Percentiles rank a stretch among this genome's conserved stretches.
Evolutionary conservation across 2,888 invertebrate genomes (phyloP).

Genomic region (Tachina fera): DNA sequence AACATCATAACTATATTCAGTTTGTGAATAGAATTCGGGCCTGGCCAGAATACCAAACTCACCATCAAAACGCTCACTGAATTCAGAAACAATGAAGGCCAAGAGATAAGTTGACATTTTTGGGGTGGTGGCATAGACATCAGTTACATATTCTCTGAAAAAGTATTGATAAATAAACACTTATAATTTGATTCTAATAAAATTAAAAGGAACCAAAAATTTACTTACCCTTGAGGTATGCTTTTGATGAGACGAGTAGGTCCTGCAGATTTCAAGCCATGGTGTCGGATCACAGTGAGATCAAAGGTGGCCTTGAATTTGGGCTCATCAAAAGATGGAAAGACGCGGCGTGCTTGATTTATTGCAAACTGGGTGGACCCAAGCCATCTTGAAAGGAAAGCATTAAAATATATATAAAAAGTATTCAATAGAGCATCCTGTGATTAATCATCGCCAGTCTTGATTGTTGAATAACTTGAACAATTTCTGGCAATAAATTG

Average conservation of each 20-base stretch:
- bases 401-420: too few species aligned
- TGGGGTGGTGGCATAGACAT: conserved; percentile 82
- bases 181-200: background rate
- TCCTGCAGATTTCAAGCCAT: conserved; percentile 77
- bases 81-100: conserved; percentile 89
- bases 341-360: conserved; percentile 87
- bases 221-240: conserved; percentile 74
- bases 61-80: conserved; percentile 77
- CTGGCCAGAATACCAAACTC: conserved; percentile 86
- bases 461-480: too few species aligned
- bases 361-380: conserved; percentile 89
- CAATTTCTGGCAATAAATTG: too few species aligned
- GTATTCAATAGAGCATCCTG: too few species aligned
- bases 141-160: conserved; percentile 74
- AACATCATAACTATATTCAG: conserved; percentile 87
- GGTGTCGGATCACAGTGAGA: conserved; percentile 81
- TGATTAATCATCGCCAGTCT: too few species aligned
- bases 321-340: conserved; percentile 92
- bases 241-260: conserved; percentile 75
- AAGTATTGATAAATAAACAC: too few species aligned
- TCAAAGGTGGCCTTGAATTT: conserved; percentile 87
- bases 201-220: background rate
- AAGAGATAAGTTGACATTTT: conserved; percentile 91
- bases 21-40: conserved; percentile 87
- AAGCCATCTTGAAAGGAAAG: conserved; percentile 83